A percentile compares a stretch with the other conserved stretches of the same genome.
Conservation (phyloP, 2,888 invertebrate species). For the Eristalis arbustorum region DNA sequence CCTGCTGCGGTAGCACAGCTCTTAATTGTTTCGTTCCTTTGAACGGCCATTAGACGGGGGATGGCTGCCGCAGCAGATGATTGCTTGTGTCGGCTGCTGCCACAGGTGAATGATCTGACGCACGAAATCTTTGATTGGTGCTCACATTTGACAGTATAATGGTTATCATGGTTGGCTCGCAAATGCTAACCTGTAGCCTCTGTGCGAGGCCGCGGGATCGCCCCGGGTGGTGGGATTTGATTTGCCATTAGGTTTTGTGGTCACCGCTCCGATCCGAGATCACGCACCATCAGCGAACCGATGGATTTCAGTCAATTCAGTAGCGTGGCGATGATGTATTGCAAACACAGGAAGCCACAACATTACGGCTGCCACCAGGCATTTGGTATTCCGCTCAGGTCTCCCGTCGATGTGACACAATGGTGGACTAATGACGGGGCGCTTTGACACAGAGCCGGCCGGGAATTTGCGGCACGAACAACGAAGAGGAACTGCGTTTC, state of each 20-base stretch:
- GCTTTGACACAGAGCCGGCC: conserved; percentile 22
- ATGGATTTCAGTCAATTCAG: conserved; percentile 29
- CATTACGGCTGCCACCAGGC: background rate
- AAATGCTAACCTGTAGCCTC: conserved; percentile 55
- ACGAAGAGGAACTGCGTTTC: conserved; percentile 60
- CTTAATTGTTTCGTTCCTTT: conserved; percentile 62
- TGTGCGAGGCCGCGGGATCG: conserved; percentile 23
- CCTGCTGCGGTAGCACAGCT: conserved; percentile 41
- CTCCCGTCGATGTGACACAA: conserved; percentile 32
- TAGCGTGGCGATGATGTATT: conserved; percentile 30
- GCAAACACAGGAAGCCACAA: conserved; percentile 64
- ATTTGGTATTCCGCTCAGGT: conserved; percentile 35
- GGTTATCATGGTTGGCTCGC: conserved; percentile 51
- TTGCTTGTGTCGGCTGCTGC: background rate
- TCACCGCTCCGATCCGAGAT: conserved; percentile 60
- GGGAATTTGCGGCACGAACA: conserved; percentile 16
- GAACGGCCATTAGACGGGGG: conserved; percentile 61
- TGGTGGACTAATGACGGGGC: conserved; percentile 51
- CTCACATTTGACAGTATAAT: conserved; percentile 70
- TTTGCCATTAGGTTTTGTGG: conserved; percentile 67
- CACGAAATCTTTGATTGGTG: conserved; percentile 68
- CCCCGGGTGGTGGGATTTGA: conserved; percentile 42
- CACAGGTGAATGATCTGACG: conserved; percentile 69
- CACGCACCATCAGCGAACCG: conserved; percentile 36
- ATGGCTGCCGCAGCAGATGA: background rate